phyloP scores from a whole-genome alignment of 2,797 vertebrate genomes.

The Sparus aurata region DNA sequence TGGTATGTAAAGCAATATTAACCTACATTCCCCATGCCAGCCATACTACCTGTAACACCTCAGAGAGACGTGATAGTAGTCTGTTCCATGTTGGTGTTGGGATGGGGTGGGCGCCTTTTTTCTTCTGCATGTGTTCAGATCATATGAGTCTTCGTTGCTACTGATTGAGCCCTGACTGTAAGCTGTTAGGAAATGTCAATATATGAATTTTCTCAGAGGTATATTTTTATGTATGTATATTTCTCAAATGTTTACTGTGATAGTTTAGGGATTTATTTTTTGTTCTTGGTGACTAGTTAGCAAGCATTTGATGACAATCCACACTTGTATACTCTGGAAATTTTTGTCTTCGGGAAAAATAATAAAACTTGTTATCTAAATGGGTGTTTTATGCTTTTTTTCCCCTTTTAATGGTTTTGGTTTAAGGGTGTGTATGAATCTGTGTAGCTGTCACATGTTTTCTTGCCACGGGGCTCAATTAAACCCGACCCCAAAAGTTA shows the following conservation, averaged over 20 bases:
- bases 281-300: slow-evolving; percentile 64
- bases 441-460: slow-evolving; percentile 3
- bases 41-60: slow-evolving; percentile 43
- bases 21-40: slow-evolving; percentile 77
- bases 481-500: neutral
- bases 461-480: neutral
- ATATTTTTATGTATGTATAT: slow-evolving; percentile 80
- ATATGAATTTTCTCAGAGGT: slow-evolving; percentile 74
- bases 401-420: neutral
- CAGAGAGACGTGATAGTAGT: slow-evolving; percentile 32
- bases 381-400: neutral
- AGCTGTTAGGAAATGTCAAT: slow-evolving; percentile 75
- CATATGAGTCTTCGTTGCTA: slow-evolving; percentile 66
- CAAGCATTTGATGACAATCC: slow-evolving; percentile 62
- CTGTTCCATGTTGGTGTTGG: slow-evolving; percentile 44
- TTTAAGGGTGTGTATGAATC: no score
- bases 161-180: slow-evolving; percentile 72
- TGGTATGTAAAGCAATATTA: slow-evolving; percentile 56
- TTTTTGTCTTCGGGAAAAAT: slow-evolving; percentile 59
- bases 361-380: slow-evolving; percentile 66
- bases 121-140: slow-evolving; percentile 65
- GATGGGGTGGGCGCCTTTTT: slow-evolving; percentile 49
- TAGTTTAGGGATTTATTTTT: slow-evolving; percentile 68
- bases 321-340: slow-evolving; percentile 69
- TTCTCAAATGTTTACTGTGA: slow-evolving; percentile 70